Evolutionary conservation across 2,113 vertebrate genomes (phyloP), one percentile per base, ranked within the genome.

Genomic region (Desmodus rotundus): DNA sequence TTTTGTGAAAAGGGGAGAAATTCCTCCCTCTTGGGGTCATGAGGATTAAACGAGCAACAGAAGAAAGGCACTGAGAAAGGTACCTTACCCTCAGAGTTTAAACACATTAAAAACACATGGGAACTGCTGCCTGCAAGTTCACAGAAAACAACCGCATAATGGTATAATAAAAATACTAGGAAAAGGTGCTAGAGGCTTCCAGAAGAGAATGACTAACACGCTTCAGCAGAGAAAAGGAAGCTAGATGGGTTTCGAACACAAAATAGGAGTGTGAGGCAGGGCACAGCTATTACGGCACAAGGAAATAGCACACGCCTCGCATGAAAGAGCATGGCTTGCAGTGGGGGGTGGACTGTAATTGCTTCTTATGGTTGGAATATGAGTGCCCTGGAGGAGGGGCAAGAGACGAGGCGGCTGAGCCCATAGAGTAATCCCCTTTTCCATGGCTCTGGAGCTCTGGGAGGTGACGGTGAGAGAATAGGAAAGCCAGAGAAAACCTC

Each of bases 371-470:
- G 70, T 68, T 4, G 52, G 86, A 82, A 54, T 73, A 58, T 45
- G 86, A 91, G 86, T 70, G 89, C 43, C 73, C 54, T 58, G 65
- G 95, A 91, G 95, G 95, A 95, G 91, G 91, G 63, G 61, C 4
- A 1, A 28, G 95, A 68, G 81, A 92, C 68, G 95, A 93, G 82
- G 54, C 93, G 94, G 88, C 95, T 87, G 78, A 93, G n/a, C 61
- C 24, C 67, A 26, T 54, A 82, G 93, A 94, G 73, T 93, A 96
- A 97, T 97, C 94, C 86, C 82, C 73, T 94, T 96, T 83, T 96
- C 91, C 93, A 96, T 80, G 93, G 82, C 94, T 97, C 95, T 95
- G 95, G 77, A 89, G 54, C 93, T 89, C 95, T 22, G 68, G 95
- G 91, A 89, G 94, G 93, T 91, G 95, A 80, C 45, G n/a, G n/a